Conservation (phyloP, 2,797 vertebrate genomes). For the Diplodus puntazzo region DNA sequence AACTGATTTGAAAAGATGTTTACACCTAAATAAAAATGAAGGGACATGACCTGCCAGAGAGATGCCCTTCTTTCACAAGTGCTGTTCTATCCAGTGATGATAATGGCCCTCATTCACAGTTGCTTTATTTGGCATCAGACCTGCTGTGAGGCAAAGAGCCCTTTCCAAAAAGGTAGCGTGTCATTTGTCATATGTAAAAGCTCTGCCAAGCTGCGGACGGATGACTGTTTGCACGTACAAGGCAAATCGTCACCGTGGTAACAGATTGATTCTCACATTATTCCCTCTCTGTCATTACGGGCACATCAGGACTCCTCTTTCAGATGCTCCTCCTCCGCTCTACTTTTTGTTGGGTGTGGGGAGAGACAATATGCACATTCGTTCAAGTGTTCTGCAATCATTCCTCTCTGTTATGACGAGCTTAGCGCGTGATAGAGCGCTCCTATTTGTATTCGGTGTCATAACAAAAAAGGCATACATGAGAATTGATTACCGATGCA, state of each 20-base stretch:
- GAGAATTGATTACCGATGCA: slow-evolving; percentile 70
- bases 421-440: slow-evolving; percentile 38
- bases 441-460: slow-evolving; percentile 37
- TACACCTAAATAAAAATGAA: background rate
- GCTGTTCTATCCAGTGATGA: slow-evolving; percentile 20
- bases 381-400: slow-evolving; percentile 19
- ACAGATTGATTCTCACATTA: slow-evolving; percentile 80
- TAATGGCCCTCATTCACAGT: slow-evolving; percentile 24
- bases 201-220: slow-evolving; percentile 82
- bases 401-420: slow-evolving; percentile 60
- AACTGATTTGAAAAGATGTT: no score
- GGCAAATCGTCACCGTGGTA: slow-evolving; percentile 89
- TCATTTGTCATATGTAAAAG: slow-evolving; percentile 83
- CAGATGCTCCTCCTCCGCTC: no score
- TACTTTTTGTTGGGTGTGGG: no score
- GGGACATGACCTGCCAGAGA: slow-evolving; percentile 6
- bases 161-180: slow-evolving; percentile 85
- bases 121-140: slow-evolving; percentile 86
- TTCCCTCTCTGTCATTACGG: slow-evolving; percentile 43
- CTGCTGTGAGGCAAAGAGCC: slow-evolving; percentile 88
- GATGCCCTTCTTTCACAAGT: background rate
- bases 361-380: background rate
- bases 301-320: slow-evolving; percentile 24
- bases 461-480: slow-evolving; percentile 62
- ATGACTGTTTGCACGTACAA: slow-evolving; percentile 81